phyloP scores from a whole-genome alignment of 2,888 invertebrate species.

The Dascillus cervinus region DNA sequence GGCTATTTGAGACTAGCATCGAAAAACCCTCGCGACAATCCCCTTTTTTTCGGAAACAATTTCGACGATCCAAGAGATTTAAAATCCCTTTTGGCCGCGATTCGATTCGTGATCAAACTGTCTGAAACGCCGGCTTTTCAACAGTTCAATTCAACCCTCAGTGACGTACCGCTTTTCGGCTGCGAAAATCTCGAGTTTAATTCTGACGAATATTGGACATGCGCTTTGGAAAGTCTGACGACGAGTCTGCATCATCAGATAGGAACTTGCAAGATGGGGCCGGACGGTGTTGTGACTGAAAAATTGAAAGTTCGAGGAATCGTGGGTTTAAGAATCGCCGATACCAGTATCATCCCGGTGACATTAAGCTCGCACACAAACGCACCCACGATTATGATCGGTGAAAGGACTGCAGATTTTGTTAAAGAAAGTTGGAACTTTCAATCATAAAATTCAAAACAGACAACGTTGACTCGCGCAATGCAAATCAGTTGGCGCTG shows the following conservation, averaged over 20 bases:
- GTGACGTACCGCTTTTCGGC: slow-evolving; percentile 48
- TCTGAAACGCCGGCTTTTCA: slow-evolving; percentile 44
- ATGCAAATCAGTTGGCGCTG: too few relatives aligned
- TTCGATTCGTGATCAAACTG: slow-evolving; percentile 43
- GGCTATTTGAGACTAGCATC: slow-evolving; percentile 46
- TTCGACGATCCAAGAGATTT: slow-evolving; percentile 41
- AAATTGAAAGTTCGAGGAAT: slow-evolving; percentile 51
- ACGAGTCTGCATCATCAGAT: slow-evolving; percentile 62
- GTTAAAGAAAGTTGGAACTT: slow-evolving; percentile 45
- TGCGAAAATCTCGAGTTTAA: slow-evolving; percentile 48
- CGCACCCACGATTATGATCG: slow-evolving; percentile 63
- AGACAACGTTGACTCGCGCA: too few relatives aligned
- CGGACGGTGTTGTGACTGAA: slow-evolving; percentile 24
- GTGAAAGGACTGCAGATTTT: slow-evolving; percentile 62
- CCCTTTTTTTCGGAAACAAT: slow-evolving; percentile 55
- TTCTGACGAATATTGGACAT: slow-evolving; percentile 61
- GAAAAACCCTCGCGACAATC: slow-evolving; percentile 50
- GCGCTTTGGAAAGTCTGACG: slow-evolving; percentile 51
- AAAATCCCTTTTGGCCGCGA: slow-evolving; percentile 47
- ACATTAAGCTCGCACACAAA: slow-evolving; percentile 60
- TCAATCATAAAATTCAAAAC: too few relatives aligned
- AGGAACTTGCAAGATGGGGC: slow-evolving; percentile 65
- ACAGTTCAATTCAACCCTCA: slow-evolving; percentile 51
- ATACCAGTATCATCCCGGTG: slow-evolving; percentile 61
- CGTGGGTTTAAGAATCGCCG: slow-evolving; percentile 55